phyloP scores from a whole-genome alignment of 2,888 invertebrate genomes.

The Herminia tarsipennalis region DNA sequence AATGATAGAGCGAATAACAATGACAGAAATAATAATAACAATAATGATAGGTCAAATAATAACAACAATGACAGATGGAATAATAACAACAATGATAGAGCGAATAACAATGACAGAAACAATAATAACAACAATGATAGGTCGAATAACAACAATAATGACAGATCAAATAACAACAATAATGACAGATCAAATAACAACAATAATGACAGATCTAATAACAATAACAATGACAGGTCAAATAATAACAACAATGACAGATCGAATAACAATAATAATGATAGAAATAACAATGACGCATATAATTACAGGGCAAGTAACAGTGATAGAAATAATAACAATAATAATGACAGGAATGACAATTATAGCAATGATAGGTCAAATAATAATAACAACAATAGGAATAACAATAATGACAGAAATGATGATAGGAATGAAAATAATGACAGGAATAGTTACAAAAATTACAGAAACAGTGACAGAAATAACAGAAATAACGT shows the following conservation, averaged over 20 bases:
- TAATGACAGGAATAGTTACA: neutral
- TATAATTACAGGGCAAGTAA: too few relatives aligned
- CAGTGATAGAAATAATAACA: too few relatives aligned
- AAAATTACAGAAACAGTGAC: neutral
- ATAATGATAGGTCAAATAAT: too few relatives aligned
- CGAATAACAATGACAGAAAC: too few relatives aligned
- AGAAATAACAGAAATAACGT: neutral
- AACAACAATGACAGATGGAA: too few relatives aligned
- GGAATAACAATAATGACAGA: neutral
- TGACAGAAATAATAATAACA: too few relatives aligned
- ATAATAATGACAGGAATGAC: too few relatives aligned
- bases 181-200: neutral
- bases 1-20: too few relatives aligned
- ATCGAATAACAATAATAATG: neutral
- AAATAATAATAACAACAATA: too few relatives aligned
- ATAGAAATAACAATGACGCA: neutral
- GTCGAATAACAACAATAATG: neutral
- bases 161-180: neutral
- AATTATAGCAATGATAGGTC: too few relatives aligned
- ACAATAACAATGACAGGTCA: neutral
- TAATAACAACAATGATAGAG: too few relatives aligned
- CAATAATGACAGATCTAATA: neutral
- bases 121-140: too few relatives aligned
- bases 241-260: neutral
- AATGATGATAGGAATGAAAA: neutral